Percentiles rank a stretch among this genome's conserved stretches.
phyloP scores from a whole-genome alignment of 2,888 invertebrate genomes.

The Ophion ellenae region DNA sequence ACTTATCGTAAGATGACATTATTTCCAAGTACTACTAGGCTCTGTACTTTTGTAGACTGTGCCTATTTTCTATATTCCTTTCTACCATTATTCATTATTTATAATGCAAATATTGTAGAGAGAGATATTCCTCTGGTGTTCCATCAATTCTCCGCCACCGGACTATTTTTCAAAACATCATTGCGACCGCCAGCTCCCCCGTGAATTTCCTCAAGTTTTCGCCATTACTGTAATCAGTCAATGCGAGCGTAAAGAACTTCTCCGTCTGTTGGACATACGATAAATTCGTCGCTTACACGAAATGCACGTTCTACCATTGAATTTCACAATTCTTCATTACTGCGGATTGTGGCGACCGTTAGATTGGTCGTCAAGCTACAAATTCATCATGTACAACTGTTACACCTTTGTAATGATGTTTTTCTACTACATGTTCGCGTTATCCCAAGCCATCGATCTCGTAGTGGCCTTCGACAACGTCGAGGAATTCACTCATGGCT shows the following conservation, averaged over 20 bases:
- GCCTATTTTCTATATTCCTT: neutral
- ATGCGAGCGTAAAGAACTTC: neutral
- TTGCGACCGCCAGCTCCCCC: neutral
- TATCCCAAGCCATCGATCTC: slow-evolving; percentile 66
- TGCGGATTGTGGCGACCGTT: slow-evolving; percentile 21
- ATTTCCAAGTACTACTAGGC: neutral
- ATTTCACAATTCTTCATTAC: slow-evolving; percentile 46
- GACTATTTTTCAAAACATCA: neutral
- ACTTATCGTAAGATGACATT: neutral
- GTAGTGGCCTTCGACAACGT: slow-evolving; percentile 49
- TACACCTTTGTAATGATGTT: slow-evolving; percentile 10
- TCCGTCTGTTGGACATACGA: neutral
- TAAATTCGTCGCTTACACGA: neutral
- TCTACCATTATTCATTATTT: neutral
- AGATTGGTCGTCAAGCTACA: neutral
- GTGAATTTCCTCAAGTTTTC: neutral
- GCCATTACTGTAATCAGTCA: neutral
- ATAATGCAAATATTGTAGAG: slow-evolving; percentile 9
- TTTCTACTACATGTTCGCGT: slow-evolving; percentile 12
- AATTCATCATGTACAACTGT: slow-evolving; percentile 6
- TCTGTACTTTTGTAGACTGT: neutral
- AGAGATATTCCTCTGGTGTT: neutral
- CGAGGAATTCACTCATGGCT: slow-evolving; percentile 67
- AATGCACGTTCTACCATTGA: slow-evolving; percentile 56
- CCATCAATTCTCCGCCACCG: neutral